Conservation (phyloP, 2,113 vertebrate species). For the Cranoglanis bouderius region DNA sequence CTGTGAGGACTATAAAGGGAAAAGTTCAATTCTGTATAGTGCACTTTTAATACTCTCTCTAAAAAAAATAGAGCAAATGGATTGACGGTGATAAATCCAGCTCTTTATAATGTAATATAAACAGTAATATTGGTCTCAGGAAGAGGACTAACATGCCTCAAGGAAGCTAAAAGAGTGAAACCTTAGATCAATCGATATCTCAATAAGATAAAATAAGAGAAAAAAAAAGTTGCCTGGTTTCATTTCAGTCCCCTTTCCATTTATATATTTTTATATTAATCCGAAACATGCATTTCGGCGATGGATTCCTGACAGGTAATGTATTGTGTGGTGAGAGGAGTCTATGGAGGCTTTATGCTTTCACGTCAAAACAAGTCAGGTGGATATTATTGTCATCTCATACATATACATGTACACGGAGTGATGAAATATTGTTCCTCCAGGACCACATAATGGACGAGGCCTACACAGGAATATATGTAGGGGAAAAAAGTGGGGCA, state of each 20-base stretch:
- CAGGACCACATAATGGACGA: conserved; percentile 8
- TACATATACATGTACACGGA: conserved; percentile 29
- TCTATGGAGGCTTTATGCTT: conserved; percentile 1
- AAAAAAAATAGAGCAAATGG: conserved; percentile 7
- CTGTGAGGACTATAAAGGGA: neutral
- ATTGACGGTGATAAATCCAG: conserved; percentile 31
- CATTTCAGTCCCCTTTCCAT: neutral
- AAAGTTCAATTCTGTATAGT: conserved; percentile 9
- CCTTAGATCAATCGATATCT: conserved; percentile 5
- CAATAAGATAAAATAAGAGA: conserved; percentile 16
- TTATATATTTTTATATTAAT: conserved; percentile 13
- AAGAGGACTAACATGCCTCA: neutral
- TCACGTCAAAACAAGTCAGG: conserved; percentile 19
- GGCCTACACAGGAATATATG: conserved; percentile 13
- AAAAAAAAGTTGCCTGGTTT: neutral
- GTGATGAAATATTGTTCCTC: conserved; percentile 29
- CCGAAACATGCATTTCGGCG: neutral
- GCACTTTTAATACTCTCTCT: conserved; percentile 36
- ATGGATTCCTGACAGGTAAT: conserved; percentile 3
- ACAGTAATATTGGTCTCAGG: conserved; percentile 17
- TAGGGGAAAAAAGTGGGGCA: neutral
- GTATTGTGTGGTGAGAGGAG: neutral
- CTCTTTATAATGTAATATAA: conserved; percentile 35
- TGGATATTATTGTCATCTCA: conserved; percentile 21
- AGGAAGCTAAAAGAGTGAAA: conserved; percentile 1